phyloP scores from a whole-genome alignment of 1,140 invertebrate genomes.

The Batillaria attramentaria region DNA sequence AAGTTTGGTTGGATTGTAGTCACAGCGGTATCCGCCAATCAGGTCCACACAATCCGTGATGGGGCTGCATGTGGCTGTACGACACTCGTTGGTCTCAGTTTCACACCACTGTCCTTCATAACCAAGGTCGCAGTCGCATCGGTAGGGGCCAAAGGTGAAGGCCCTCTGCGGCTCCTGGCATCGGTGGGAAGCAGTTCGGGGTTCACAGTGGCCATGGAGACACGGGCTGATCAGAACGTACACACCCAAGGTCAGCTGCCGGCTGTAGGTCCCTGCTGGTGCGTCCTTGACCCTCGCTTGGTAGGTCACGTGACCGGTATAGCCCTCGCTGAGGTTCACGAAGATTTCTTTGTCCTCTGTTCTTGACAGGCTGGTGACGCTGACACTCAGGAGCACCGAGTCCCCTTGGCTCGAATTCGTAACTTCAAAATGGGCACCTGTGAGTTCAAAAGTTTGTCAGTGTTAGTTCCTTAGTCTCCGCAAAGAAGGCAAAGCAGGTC shows the following conservation, averaged over 20 bases:
- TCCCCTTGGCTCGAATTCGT: too few relatives aligned
- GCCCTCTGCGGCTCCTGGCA: slow-evolving; percentile 35
- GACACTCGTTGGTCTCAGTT: slow-evolving; percentile 46
- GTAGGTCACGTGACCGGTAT: slow-evolving; percentile 14
- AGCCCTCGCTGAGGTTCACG: background rate
- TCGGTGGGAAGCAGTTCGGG: background rate
- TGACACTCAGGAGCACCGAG: too few relatives aligned
- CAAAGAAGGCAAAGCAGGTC: too few relatives aligned
- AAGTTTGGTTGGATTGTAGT: slow-evolving; percentile 33
- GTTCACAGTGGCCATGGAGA: slow-evolving; percentile 13
- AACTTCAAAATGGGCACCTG: too few relatives aligned
- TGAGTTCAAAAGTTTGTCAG: too few relatives aligned
- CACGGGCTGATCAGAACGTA: background rate
- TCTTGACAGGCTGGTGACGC: background rate
- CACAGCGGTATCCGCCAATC: slow-evolving; percentile 38
- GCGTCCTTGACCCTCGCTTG: slow-evolving; percentile 17
- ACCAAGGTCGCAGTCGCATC: slow-evolving; percentile 36
- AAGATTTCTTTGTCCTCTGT: background rate
- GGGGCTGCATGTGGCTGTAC: slow-evolving; percentile 35
- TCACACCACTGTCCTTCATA: slow-evolving; percentile 42
- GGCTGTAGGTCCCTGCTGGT: background rate
- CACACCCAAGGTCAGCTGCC: slow-evolving; percentile 16
- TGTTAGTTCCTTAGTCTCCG: too few relatives aligned
- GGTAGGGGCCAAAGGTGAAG: slow-evolving; percentile 34
- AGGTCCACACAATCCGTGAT: slow-evolving; percentile 40